Percentiles rank a stretch among this genome's conserved stretches.
Evolutionary conservation across 1,140 invertebrate genomes (phyloP).

Genomic region (Penaeus chinensis): DNA sequence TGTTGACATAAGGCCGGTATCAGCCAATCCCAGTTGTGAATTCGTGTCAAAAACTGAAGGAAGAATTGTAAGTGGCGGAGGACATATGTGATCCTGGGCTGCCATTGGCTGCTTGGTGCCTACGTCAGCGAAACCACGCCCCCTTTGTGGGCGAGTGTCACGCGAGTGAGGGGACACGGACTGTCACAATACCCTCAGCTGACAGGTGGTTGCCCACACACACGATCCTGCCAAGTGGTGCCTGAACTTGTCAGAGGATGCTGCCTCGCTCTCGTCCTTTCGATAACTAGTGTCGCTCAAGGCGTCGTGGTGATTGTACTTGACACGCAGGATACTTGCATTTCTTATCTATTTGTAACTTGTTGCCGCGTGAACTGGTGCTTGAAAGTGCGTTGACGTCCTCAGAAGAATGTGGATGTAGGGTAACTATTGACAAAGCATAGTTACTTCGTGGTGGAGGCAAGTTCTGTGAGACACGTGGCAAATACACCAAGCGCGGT

Average conservation of each 20-base stretch:
- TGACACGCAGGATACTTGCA: too few relatives aligned
- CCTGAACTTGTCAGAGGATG: neutral
- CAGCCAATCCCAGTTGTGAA: neutral
- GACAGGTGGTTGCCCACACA: conserved; percentile 22
- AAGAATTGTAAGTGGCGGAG: neutral
- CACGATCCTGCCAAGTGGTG: neutral
- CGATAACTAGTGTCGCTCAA: neutral
- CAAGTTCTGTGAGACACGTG: too few relatives aligned
- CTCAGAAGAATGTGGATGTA: too few relatives aligned
- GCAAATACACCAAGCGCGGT: too few relatives aligned
- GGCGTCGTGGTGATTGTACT: too few relatives aligned
- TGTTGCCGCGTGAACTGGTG: too few relatives aligned
- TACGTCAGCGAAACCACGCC: conserved; percentile 7
- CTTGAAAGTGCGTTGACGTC: too few relatives aligned
- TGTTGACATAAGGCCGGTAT: neutral
- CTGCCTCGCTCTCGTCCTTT: neutral
- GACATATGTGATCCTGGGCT: neutral
- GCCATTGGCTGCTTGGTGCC: neutral
- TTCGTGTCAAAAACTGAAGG: neutral
- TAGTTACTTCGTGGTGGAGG: too few relatives aligned
- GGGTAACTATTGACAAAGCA: too few relatives aligned
- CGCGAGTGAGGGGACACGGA: conserved; percentile 12
- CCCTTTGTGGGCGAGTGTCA: neutral
- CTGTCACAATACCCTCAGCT: neutral
- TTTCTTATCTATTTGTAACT: too few relatives aligned